These are phyloP conservation scores for Holcopasites calliopsidis DNA, from an alignment of 1,140 invertebrate genomes.

Conservation along the genomic window DNA sequence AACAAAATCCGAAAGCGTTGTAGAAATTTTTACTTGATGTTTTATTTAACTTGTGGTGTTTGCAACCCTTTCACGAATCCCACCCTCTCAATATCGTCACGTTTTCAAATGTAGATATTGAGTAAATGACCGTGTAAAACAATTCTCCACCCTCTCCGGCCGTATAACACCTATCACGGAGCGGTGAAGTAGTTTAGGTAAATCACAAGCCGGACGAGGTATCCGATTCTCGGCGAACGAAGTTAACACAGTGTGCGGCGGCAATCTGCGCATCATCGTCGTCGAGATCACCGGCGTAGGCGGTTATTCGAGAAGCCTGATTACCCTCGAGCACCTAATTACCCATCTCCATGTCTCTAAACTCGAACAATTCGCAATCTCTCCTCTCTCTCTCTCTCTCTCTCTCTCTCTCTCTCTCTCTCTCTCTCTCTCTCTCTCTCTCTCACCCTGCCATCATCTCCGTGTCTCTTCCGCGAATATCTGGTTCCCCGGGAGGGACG, in stretches of 20 bases:
- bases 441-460: conserved; percentile 8
- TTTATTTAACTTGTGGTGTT: too few relatives aligned
- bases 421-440: neutral
- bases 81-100: too few relatives aligned
- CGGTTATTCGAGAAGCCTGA: conserved; percentile 55
- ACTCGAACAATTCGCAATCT: conserved; percentile 24
- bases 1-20: too few relatives aligned
- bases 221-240: neutral
- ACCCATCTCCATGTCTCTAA: conserved; percentile 53
- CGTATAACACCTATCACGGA: too few relatives aligned
- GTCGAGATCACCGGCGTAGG: conserved; percentile 20
- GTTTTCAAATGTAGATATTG: too few relatives aligned
- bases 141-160: too few relatives aligned
- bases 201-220: too few relatives aligned
- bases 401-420: conserved; percentile 40
- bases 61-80: too few relatives aligned
- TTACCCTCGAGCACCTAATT: conserved; percentile 67
- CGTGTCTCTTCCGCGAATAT: neutral
- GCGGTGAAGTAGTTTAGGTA: too few relatives aligned
- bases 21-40: too few relatives aligned
- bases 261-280: conserved; percentile 32
- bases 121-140: too few relatives aligned
- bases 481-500: neutral
- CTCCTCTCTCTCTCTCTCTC: conserved; percentile 7
- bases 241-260: conserved; percentile 28